These are phyloP conservation scores for Eulemur rufifrons DNA, from an alignment of 2,113 vertebrate genomes.

Conservation along the genomic window DNA sequence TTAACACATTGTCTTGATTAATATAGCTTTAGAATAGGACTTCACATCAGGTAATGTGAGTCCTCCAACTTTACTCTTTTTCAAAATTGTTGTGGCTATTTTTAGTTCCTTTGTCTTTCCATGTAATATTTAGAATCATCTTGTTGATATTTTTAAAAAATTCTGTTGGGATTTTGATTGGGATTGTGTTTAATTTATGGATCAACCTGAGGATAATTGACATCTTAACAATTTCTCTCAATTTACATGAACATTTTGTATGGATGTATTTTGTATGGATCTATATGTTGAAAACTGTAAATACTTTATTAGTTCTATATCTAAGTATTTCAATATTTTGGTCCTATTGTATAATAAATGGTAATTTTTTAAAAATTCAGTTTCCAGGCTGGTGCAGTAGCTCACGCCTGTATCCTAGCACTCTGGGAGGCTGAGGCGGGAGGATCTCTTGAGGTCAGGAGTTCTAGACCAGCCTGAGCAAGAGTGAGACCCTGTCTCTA, in stretches of 20 bases:
- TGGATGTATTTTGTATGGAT: too few species aligned
- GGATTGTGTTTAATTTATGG: not conserved
- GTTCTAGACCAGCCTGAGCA: too few species aligned
- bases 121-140: not conserved
- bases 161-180: not conserved
- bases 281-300: too few species aligned
- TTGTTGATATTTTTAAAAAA: not conserved
- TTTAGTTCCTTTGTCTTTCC: conserved; percentile 27
- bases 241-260: not conserved
- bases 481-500: too few species aligned
- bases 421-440: too few species aligned
- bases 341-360: not conserved
- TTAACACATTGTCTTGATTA: not conserved
- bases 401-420: too few species aligned
- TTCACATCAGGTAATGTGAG: not conserved
- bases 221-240: conserved; percentile 15
- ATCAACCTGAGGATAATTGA: not conserved
- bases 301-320: conserved; percentile 25
- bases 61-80: conserved; percentile 3
- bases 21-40: not conserved
- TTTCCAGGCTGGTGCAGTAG: too few species aligned
- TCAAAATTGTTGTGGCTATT: not conserved
- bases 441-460: too few species aligned
- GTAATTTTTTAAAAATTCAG: not conserved
- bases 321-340: not conserved